Evolutionary conservation across 2,888 invertebrate species (phyloP), one percentile per base, ranked within the genome.

Genomic region (Dexiosoma caninum): DNA sequence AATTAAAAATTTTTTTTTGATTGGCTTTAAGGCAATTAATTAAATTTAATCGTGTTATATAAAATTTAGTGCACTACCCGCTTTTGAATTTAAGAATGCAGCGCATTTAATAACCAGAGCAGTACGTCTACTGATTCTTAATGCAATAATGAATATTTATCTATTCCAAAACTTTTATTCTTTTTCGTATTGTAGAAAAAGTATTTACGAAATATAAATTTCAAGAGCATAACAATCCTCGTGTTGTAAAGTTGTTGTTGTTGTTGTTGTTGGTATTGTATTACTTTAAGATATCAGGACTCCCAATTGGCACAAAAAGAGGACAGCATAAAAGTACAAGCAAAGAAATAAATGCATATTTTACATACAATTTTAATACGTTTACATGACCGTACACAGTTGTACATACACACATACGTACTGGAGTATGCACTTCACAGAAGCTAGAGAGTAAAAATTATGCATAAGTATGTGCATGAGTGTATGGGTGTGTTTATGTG

Each of bases 201-300:
- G 5, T 27, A 2, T 16, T 23, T 57, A 42, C 19, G 5, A 44
- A 60, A 46, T 16, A 16, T 9, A 1, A 19, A 19, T 30, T 46
- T 44, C 3, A 8, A 35, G 5, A 19, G 5, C 6, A 42, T 23
- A 49, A 21, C 30, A 35, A 16, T 46, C 76, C 76, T 67, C 72
- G 67, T 64, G 57, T 10, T 7, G 27, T 23, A 23, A 44, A 19
- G 10, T 32, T 55, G 40, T n/a, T 46, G 23, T 66, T 60, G 75
- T 40, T n/a, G n/a, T n/a, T n/a, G n/a, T n/a, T n/a, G n/a, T n/a
- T n/a, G n/a, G n/a, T n/a, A n/a, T n/a, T n/a, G 27, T 44, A 72
- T 81, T 81, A 81, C 76, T 81, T 76, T 42, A 76, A 81, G 80
- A 76, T 81, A 81, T 67, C 71, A 67, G 60, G 57, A 46, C 21